phyloP scores from a whole-genome alignment of 2,797 vertebrate genomes.

The Microcaecilia unicolor region DNA sequence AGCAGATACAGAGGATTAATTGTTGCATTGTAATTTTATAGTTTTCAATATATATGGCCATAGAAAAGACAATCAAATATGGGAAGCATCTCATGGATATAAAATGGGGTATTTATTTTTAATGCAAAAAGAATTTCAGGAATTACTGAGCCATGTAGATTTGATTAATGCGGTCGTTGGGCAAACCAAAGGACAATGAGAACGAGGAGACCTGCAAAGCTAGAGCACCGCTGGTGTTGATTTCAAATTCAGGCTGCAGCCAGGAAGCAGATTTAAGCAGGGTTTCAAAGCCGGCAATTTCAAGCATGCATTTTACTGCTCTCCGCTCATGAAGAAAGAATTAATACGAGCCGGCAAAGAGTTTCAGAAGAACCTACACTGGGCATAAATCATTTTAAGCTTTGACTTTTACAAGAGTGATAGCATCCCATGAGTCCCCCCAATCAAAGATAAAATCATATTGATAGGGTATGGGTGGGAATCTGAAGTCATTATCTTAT shows the following conservation, averaged over 20 bases:
- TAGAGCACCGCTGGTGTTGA: neutral
- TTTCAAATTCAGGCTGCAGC: neutral
- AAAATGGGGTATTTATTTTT: conserved; percentile 63
- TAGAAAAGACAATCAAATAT: conserved; percentile 44
- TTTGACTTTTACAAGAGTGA: too few relatives aligned
- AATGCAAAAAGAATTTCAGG: conserved; percentile 57
- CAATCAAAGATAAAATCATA: too few relatives aligned
- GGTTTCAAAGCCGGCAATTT: too few relatives aligned
- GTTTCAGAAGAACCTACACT: too few relatives aligned
- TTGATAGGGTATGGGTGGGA: too few relatives aligned
- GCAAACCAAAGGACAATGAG: conserved; percentile 20
- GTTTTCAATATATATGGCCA: conserved; percentile 35
- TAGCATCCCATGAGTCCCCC: too few relatives aligned
- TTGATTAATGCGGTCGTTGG: conserved; percentile 10
- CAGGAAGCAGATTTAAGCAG: too few relatives aligned
- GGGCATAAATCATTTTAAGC: too few relatives aligned
- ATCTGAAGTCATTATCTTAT: too few relatives aligned
- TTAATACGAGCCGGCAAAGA: too few relatives aligned
- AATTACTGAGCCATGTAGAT: conserved; percentile 42
- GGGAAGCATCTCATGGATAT: conserved; percentile 41
- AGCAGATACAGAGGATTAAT: conserved; percentile 62
- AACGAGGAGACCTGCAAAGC: conserved; percentile 7
- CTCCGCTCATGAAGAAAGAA: too few relatives aligned
- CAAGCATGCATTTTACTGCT: too few relatives aligned
- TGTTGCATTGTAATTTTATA: conserved; percentile 59